Evolutionary conservation across 2,797 vertebrate species (phyloP), one percentile per base, ranked within the genome.

Genomic region (Takifugu rubripes): DNA sequence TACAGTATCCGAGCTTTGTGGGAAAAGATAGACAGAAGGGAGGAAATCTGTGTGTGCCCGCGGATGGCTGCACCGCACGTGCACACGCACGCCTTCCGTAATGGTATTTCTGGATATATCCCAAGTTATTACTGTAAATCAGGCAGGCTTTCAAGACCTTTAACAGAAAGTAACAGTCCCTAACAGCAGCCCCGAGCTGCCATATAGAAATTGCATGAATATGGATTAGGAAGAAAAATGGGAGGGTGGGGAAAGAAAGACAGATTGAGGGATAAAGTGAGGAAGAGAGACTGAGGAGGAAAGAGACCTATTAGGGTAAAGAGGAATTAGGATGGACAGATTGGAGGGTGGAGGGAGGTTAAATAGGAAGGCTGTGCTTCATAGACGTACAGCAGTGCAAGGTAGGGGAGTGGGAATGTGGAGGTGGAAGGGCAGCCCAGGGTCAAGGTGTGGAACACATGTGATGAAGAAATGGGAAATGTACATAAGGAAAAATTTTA

Each of bases 81-180:
- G n/a, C 29, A 45, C 53, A 59, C 70, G 57, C 36, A 40, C 12
- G 14, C 36, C 55, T 79, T 70, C 54, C 56, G 82, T 88, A 86
- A 89, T 89, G 86, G 85, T 76, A 87, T 88, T 84, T 87, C 78
- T 88, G 86, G 87, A 89, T 83, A 88, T 84, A 87, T 82, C 81
- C 86, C 89, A 92, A 91, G 85, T 87, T 89, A 88, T 88, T 89
- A 89, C 82, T 83, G 87, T 89, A 91, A 90, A 91, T 90, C 89
- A 91, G 81, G 68, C 69, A 6, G 73, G 73, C 85, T 88, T 87
- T 88, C 82, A 84, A 84, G 86, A 83, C 81, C 83, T 86, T 84
- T 84, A 86, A 82, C 83, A 83, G 74, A 87, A 82, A 88, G 87
- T 89, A 87, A 87, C 83, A 84, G 85, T 85, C 81, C 71, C 82